phyloP scores from a whole-genome alignment of 2,797 vertebrate genomes.

The Esox lucius region DNA sequence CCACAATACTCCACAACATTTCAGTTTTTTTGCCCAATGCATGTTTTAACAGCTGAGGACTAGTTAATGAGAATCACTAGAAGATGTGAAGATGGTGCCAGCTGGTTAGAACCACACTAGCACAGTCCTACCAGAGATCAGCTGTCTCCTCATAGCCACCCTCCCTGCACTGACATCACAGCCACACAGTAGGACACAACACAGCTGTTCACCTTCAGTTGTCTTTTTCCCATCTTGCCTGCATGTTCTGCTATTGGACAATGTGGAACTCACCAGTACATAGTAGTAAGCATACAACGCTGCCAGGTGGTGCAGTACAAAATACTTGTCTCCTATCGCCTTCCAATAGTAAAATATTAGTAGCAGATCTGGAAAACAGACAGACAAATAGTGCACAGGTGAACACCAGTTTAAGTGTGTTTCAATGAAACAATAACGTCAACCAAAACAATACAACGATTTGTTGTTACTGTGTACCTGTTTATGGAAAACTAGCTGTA shows the following conservation, averaged over 20 bases:
- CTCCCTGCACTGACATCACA: neutral
- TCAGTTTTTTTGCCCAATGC: neutral
- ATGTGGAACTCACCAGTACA: slow-evolving; percentile 94
- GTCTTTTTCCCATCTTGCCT: slow-evolving; percentile 75
- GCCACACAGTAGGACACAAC: slow-evolving; percentile 42
- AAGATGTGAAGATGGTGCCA: slow-evolving; percentile 1
- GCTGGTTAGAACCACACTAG: slow-evolving; percentile 1
- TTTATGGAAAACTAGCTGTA: no score
- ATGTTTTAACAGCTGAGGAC: neutral
- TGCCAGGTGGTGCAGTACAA: slow-evolving; percentile 93
- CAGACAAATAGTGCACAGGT: neutral
- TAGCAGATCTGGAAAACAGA: slow-evolving; percentile 86
- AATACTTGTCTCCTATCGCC: slow-evolving; percentile 96
- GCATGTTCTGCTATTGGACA: slow-evolving; percentile 73
- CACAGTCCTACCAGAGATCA: slow-evolving; percentile 11
- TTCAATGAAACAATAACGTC: neutral
- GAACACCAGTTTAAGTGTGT: neutral
- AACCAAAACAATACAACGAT: no score
- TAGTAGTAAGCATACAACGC: slow-evolving; percentile 93
- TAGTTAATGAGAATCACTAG: neutral
- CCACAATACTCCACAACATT: neutral
- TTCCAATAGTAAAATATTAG: slow-evolving; percentile 97
- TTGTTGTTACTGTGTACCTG: no score
- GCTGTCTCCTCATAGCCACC: slow-evolving; percentile 31
- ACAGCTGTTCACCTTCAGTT: slow-evolving; percentile 74